A percentile compares a stretch with the other conserved stretches of the same genome.
phyloP scores from a whole-genome alignment of 2,888 invertebrate genomes.

The Copidosoma aretas region DNA sequence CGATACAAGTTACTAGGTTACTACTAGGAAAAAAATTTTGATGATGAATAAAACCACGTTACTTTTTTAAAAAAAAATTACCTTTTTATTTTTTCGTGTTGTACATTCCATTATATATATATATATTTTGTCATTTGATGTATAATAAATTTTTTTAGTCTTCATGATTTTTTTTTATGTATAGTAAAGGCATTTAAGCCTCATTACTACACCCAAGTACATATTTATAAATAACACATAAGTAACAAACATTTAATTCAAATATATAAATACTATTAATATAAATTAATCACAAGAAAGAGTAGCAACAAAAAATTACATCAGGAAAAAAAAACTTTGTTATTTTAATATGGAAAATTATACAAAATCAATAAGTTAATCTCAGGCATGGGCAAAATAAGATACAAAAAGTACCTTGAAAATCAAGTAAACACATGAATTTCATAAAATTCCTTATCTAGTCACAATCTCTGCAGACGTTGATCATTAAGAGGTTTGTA shows the following conservation, averaged over 20 bases:
- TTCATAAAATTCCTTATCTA: neutral
- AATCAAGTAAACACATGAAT: neutral
- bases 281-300: neutral
- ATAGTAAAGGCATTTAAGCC: neutral
- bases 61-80: constrained; percentile 36
- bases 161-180: neutral
- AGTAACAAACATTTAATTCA: neutral
- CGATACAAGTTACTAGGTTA: constrained; percentile 47
- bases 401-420: constrained; percentile 4
- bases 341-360: neutral
- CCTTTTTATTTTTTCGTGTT: constrained; percentile 19
- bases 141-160: neutral
- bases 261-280: neutral
- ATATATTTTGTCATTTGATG: neutral
- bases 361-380: neutral
- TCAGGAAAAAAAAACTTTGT: neutral
- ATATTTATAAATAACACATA: neutral
- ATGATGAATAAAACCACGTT: constrained; percentile 40
- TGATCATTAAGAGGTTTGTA: neutral
- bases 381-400: constrained; percentile 4
- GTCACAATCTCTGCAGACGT: neutral
- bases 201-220: neutral
- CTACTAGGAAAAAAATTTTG: constrained; percentile 49
- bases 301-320: neutral
- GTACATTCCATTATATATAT: constrained; percentile 12